Conservation (phyloP, 2,888 invertebrate species). For the Stegophylla sp. region DNA sequence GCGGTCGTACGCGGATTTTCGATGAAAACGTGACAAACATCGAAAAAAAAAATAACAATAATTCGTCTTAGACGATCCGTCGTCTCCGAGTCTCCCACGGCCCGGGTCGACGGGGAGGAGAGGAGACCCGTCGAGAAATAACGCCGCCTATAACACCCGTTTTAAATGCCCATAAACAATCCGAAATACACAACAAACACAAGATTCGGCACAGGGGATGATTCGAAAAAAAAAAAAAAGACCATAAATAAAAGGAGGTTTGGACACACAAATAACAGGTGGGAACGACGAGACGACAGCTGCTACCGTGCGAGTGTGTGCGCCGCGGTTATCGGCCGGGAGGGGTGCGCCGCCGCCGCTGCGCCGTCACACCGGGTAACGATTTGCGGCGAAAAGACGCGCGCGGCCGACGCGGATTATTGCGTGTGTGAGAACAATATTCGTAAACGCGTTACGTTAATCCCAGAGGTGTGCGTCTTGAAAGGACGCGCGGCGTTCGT, state of each 20-base stretch:
- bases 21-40: too few relatives aligned
- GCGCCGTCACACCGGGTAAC: not conserved
- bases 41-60: too few relatives aligned
- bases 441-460: not conserved
- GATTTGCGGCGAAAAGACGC: constrained; percentile 1
- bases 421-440: not conserved
- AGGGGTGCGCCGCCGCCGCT: constrained; percentile 1
- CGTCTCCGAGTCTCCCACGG: too few relatives aligned
- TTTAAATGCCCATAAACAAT: too few relatives aligned
- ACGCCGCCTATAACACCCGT: not conserved
- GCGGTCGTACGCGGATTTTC: too few relatives aligned
- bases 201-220: not conserved
- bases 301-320: constrained; percentile 28
- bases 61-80: too few relatives aligned
- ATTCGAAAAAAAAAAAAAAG: not conserved
- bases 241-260: constrained; percentile 43
- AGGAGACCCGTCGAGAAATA: not conserved
- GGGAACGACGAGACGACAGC: constrained; percentile 27
- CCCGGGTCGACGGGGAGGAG: too few relatives aligned
- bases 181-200: too few relatives aligned
- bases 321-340: not conserved
- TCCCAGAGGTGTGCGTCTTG: not conserved
- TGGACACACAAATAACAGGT: constrained; percentile 48
- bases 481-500: constrained; percentile 1
- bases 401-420: too few relatives aligned